phyloP scores from a whole-genome alignment of 2,888 invertebrate genomes.

The Ichneumoninae sp. region DNA sequence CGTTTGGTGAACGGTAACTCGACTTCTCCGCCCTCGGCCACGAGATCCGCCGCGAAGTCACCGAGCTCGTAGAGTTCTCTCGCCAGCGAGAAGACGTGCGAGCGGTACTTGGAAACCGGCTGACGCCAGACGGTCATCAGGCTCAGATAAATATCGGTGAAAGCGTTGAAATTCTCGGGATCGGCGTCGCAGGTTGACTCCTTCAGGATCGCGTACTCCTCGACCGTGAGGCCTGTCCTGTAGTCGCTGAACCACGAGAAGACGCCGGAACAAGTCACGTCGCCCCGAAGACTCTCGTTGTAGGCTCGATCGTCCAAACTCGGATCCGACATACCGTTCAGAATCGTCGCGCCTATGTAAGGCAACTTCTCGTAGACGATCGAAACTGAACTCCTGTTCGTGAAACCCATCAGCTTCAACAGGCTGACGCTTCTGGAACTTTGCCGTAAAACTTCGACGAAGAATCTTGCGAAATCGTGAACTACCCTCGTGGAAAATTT shows the following conservation, averaged over 20 bases:
- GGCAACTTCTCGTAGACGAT: constrained; percentile 75
- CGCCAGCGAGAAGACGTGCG: constrained; percentile 66
- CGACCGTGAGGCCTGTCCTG: constrained; percentile 70
- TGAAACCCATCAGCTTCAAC: constrained; percentile 77
- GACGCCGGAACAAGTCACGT: constrained; percentile 72
- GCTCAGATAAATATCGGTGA: constrained; percentile 73
- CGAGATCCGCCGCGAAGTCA: constrained; percentile 45
- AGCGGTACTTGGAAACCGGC: constrained; percentile 73
- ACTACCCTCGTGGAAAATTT: constrained; percentile 75
- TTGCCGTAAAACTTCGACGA: constrained; percentile 59
- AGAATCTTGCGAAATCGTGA: constrained; percentile 70
- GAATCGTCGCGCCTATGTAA: constrained; percentile 75
- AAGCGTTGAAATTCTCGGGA: constrained; percentile 77
- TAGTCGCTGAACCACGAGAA: constrained; percentile 75
- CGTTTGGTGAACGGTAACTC: constrained; percentile 84
- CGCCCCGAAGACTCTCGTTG: constrained; percentile 43
- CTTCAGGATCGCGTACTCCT: constrained; percentile 75
- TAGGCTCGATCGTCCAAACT: constrained; percentile 68
- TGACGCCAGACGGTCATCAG: constrained; percentile 70
- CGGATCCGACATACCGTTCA: constrained; percentile 76
- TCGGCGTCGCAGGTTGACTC: constrained; percentile 76
- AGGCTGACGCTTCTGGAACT: constrained; percentile 68
- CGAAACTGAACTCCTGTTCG: constrained; percentile 71
- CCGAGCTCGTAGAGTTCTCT: constrained; percentile 72
- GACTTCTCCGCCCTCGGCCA: constrained; percentile 76